These are phyloP conservation scores for Lagodon rhomboides DNA, from an alignment of 2,797 vertebrate species.

Conservation along the genomic window DNA sequence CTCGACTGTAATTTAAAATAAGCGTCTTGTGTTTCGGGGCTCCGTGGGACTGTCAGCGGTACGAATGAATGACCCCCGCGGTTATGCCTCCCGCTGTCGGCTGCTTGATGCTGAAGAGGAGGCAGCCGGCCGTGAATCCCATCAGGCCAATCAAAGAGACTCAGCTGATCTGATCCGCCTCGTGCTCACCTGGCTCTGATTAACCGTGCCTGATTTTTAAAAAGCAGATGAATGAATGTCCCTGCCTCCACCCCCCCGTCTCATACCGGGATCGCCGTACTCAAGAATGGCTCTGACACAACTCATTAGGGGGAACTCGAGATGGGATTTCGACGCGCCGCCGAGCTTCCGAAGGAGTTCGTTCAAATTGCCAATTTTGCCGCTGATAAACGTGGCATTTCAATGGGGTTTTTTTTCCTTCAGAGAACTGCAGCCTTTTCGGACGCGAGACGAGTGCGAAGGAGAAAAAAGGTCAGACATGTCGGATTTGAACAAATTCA, in stretches of 20 bases:
- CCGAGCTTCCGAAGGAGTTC: slow-evolving; percentile 55
- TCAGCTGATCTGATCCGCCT: slow-evolving; percentile 42
- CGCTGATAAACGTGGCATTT: slow-evolving; percentile 39
- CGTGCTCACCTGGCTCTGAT: slow-evolving; percentile 37
- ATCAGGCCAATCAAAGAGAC: slow-evolving; percentile 49
- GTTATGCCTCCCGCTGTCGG: slow-evolving; percentile 44
- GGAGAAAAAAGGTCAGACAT: slow-evolving; percentile 55
- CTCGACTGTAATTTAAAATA: slow-evolving; percentile 14
- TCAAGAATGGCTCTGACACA: slow-evolving; percentile 52
- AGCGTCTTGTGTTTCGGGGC: neutral
- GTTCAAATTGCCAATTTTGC: slow-evolving; percentile 61
- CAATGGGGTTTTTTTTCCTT: slow-evolving; percentile 6
- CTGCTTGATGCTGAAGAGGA: slow-evolving; percentile 33
- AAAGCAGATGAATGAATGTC: slow-evolving; percentile 31
- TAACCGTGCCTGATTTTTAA: slow-evolving; percentile 30
- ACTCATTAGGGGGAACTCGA: slow-evolving; percentile 62
- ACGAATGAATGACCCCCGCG: slow-evolving; percentile 23
- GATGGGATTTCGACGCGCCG: slow-evolving; percentile 54
- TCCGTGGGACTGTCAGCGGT: neutral
- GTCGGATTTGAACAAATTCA: slow-evolving; percentile 37
- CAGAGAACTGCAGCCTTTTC: slow-evolving; percentile 10
- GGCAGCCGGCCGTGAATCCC: slow-evolving; percentile 47
- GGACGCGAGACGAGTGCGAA: slow-evolving; percentile 4
- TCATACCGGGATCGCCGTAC: slow-evolving; percentile 34
- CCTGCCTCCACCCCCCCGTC: slow-evolving; percentile 33